Percentiles rank a stretch among this genome's conserved stretches.
Evolutionary conservation across 92 coral and sea anemone species (phyloP).

Genomic region (Zoanthus gigantus): DNA sequence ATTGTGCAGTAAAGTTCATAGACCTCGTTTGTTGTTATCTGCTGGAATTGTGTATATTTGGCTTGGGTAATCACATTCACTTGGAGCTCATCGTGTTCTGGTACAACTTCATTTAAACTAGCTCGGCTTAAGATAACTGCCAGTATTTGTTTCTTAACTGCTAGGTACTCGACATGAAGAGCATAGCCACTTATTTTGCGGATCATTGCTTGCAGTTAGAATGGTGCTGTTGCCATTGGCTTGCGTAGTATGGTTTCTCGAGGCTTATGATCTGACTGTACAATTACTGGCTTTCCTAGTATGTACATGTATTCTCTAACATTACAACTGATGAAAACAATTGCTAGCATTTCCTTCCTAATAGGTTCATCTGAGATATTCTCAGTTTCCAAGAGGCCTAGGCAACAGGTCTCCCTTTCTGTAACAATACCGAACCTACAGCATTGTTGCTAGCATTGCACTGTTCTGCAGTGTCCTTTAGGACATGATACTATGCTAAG

Average conservation of each 20-base stretch:
- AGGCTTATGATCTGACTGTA: not conserved
- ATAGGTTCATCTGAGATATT: not conserved
- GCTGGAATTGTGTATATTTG: no score
- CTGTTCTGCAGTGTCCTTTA: constrained; percentile 16
- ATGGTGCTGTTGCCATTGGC: not conserved
- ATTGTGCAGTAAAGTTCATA: constrained; percentile 54
- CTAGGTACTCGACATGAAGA: constrained; percentile 42
- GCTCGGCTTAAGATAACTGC: constrained; percentile 38
- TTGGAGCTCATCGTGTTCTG: constrained; percentile 48
- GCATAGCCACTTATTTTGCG: constrained; percentile 19
- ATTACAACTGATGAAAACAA: not conserved
- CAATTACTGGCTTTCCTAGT: not conserved
- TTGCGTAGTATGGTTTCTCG: not conserved
- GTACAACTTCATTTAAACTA: constrained; percentile 55
- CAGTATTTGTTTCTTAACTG: constrained; percentile 41
- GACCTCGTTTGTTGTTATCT: constrained; percentile 50
- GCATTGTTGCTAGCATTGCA: no score
- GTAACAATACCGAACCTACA: no score
- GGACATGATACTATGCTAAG: constrained; percentile 65
- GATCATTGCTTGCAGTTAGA: constrained; percentile 17
- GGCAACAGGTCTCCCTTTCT: no score
- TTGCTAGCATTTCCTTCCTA: not conserved
- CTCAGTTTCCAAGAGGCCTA: no score
- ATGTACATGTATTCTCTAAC: not conserved
- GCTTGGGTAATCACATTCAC: constrained; percentile 47